Evolutionary conservation across 2,888 invertebrate species (phyloP).

Genomic region (Antheraea assamensis): DNA sequence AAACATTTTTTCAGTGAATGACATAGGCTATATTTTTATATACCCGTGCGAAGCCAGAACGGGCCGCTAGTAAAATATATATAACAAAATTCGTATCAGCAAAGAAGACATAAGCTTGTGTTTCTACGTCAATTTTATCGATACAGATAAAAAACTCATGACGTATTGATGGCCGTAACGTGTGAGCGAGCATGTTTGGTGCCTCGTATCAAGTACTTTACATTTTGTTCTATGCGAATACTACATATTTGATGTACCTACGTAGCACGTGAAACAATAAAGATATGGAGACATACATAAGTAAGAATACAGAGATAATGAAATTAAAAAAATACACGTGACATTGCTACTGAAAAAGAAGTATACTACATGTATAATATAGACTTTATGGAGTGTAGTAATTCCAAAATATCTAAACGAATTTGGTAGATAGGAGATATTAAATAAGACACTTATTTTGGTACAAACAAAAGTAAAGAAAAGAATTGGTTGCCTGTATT

Average conservation of each 20-base stretch:
- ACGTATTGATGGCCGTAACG: slow-evolving; percentile 26
- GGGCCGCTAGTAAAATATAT: slow-evolving; percentile 24
- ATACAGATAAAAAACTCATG: slow-evolving; percentile 29
- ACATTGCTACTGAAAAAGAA: neutral
- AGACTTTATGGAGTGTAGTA: neutral
- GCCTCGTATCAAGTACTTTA: slow-evolving; percentile 21
- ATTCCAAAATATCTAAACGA: neutral
- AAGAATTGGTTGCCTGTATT: no score
- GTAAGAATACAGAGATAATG: neutral
- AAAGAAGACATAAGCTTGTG: slow-evolving; percentile 27
- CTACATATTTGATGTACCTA: slow-evolving; percentile 29
- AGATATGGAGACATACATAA: slow-evolving; percentile 7
- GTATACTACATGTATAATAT: neutral
- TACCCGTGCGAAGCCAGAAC: no score
- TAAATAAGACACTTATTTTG: neutral
- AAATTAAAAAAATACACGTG: neutral
- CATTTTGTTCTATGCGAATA: slow-evolving; percentile 32
- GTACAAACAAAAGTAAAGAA: no score
- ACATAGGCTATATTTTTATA: no score
- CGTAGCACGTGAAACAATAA: slow-evolving; percentile 27
- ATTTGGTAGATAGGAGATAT: neutral
- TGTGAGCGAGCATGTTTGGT: neutral
- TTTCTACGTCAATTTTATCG: slow-evolving; percentile 36
- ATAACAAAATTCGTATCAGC: slow-evolving; percentile 29
- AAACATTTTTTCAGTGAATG: no score